These are phyloP conservation scores for Artemia franciscana DNA, from an alignment of 1,140 invertebrate species.

Conservation along the genomic window DNA sequence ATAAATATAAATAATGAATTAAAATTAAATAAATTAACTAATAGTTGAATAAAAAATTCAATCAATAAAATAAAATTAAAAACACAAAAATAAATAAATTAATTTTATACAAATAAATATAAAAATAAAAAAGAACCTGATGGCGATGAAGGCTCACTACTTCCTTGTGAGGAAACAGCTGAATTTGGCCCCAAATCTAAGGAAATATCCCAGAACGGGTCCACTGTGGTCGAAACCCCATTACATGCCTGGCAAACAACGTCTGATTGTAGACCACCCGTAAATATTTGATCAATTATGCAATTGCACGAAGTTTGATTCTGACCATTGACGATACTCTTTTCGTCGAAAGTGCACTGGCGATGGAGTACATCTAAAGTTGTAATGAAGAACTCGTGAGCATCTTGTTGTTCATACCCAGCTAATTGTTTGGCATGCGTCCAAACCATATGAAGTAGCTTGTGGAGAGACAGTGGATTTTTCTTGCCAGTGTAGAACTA, in stretches of 20 bases:
- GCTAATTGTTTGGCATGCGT: slow-evolving; percentile 83
- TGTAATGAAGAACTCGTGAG: slow-evolving; percentile 95
- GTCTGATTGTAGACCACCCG: slow-evolving; percentile 83
- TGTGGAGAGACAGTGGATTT: slow-evolving; percentile 62
- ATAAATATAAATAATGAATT: too few relatives aligned
- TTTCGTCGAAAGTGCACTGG: slow-evolving; percentile 30
- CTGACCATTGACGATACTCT: slow-evolving; percentile 18
- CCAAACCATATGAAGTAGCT: slow-evolving; percentile 81
- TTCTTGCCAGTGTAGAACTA: slow-evolving; percentile 79
- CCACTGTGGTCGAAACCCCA: slow-evolving; percentile 80
- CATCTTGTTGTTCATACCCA: slow-evolving; percentile 92
- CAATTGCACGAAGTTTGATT: slow-evolving; percentile 61
- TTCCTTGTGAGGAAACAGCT: neutral
- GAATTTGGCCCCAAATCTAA: slow-evolving; percentile 44
- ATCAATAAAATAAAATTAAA: too few relatives aligned
- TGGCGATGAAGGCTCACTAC: neutral
- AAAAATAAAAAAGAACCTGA: neutral
- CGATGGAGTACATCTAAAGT: slow-evolving; percentile 75
- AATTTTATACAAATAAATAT: slow-evolving; percentile 1
- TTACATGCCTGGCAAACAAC: slow-evolving; percentile 83
- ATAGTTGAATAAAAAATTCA: too few relatives aligned
- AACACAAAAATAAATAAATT: too few relatives aligned
- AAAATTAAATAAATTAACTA: too few relatives aligned
- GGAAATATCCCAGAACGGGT: slow-evolving; percentile 94
- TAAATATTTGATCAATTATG: slow-evolving; percentile 94